These are phyloP conservation scores for Leucophenga montana DNA, from an alignment of 2,888 invertebrate genomes.

Conservation along the genomic window DNA sequence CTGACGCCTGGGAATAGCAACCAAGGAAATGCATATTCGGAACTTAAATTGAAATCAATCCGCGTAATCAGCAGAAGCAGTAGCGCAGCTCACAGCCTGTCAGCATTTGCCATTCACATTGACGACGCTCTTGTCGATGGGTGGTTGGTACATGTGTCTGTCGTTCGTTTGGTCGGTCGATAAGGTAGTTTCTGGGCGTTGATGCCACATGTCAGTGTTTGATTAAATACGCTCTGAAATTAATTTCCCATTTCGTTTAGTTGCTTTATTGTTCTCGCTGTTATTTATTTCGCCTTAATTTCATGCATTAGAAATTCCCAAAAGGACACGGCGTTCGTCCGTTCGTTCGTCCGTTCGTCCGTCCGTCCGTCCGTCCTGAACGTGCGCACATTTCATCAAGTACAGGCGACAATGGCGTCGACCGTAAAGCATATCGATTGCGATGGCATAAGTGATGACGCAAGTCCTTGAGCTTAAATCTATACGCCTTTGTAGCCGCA, in stretches of 20 bases:
- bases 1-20: constrained; percentile 12
- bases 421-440: background rate
- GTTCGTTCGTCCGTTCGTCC: no score
- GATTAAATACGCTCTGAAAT: constrained; percentile 62
- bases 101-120: background rate
- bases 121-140: background rate
- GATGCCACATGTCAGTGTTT: constrained; percentile 67
- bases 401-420: constrained; percentile 1
- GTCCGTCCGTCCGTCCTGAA: no score
- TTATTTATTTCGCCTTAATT: background rate
- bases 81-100: constrained; percentile 14
- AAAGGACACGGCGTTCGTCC: no score
- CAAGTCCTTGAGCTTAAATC: constrained; percentile 16
- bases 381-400: constrained; percentile 6
- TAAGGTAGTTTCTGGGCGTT: constrained; percentile 2
- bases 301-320: no score
- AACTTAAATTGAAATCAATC: constrained; percentile 2
- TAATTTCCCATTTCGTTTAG: constrained; percentile 44
- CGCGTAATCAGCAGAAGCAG: background rate
- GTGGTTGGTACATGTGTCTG: background rate
- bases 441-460: background rate
- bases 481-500: constrained; percentile 6
- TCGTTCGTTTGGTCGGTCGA: background rate
- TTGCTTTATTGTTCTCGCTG: background rate
- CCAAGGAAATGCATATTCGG: background rate